These are phyloP conservation scores for Crocodylus rhombifer DNA, from an alignment of 2,797 vertebrate genomes.

Conservation along the genomic window DNA sequence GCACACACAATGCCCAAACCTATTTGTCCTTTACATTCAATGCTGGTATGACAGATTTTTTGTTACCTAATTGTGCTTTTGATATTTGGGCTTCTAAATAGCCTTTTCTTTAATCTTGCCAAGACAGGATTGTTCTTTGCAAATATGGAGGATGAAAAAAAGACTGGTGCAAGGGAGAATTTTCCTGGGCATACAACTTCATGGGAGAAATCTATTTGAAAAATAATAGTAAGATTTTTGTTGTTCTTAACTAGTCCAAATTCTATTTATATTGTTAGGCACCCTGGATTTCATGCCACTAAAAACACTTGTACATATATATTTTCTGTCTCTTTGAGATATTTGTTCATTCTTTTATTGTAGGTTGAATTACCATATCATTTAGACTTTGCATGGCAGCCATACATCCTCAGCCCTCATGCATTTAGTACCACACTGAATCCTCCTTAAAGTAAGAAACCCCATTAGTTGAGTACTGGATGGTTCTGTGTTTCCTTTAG, in stretches of 20 bases:
- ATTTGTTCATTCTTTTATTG: neutral
- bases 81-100: neutral
- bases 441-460: no score
- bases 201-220: neutral
- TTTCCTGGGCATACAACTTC: accelerated
- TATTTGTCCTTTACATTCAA: neutral
- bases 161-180: accelerated
- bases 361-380: neutral
- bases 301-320: neutral
- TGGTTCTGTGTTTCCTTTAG: no score
- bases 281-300: neutral
- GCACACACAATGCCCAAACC: neutral
- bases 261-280: neutral
- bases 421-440: neutral
- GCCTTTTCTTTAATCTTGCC: neutral
- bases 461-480: no score
- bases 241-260: neutral
- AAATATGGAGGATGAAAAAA: neutral
- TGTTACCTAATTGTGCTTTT: neutral
- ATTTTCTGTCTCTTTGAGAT: neutral
- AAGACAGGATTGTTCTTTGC: neutral
- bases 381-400: neutral
- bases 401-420: neutral
- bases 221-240: neutral
- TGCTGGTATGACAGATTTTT: neutral